phyloP scores from a whole-genome alignment of 92 coral and sea anemone species.

The Blastomussa wellsi region DNA sequence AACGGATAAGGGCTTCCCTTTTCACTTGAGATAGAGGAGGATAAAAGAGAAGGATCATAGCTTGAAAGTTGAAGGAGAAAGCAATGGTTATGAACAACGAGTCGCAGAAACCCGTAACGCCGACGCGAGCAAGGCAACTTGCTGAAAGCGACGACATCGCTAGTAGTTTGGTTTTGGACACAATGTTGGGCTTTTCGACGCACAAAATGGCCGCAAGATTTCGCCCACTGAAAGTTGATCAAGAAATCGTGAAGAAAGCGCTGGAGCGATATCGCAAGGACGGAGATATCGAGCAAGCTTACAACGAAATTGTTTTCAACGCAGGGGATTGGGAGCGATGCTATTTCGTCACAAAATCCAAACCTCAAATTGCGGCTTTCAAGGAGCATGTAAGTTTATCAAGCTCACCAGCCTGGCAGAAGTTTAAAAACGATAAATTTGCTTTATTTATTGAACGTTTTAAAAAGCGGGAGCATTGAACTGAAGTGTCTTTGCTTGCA shows the following conservation, averaged over 20 bases:
- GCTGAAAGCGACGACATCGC: conserved; percentile 99
- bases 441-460: neutral
- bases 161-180: conserved; percentile 83
- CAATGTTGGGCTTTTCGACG: conserved; percentile 79
- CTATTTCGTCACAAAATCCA: conserved; percentile 89
- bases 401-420: neutral
- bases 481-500: neutral
- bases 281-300: conserved; percentile 79
- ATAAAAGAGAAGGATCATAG: neutral
- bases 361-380: conserved; percentile 87
- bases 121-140: conserved; percentile 81
- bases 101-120: conserved; percentile 30
- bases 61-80: neutral
- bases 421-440: neutral
- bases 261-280: conserved; percentile 63
- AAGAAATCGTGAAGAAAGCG: conserved; percentile 65
- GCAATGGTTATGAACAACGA: conserved; percentile 52
- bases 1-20: neutral
- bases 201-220: conserved; percentile 98
- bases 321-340: conserved; percentile 91
- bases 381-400: conserved; percentile 88
- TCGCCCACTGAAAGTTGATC: conserved; percentile 89
- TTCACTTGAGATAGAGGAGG: neutral
- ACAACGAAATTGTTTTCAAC: conserved; percentile 74
- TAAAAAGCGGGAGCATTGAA: neutral